Base-by-base conservation (phyloP, 2,888 invertebrate species). In the Marronus borbonicus region DNA sequence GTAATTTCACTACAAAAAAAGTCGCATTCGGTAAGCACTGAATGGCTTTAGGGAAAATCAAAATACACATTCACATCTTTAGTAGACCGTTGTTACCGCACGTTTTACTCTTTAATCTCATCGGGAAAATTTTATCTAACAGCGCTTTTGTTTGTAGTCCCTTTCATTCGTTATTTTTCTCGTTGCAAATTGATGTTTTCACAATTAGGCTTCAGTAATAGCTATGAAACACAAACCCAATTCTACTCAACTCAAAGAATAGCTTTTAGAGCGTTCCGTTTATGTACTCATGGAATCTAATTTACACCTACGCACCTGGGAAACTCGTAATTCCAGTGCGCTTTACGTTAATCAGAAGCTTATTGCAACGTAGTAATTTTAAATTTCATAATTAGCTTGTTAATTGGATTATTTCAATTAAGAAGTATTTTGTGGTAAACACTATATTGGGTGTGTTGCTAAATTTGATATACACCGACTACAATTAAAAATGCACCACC, bases 111-210 rank as follows among this genome's bases (percentile, higher is more conserved):
- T 68, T 68, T 68, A 68, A 68, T 68, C 68, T 28, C 20, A 68
- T 28, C 49, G 4, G 68, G 14, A 28, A 68, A 68, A 50, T 68
- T 52, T 52, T 68, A 24, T 68, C 39, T 24, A 12, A 50, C 50
- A 24, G 52, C 14, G 20, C 14, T 28, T 68, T 68, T 68, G 49
- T 68, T 68, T 68, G 65, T 4, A 10, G 17, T 24, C 68, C 24
- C 50, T 68, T 68, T 50, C 50, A 5, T 50, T 4, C 24, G 3
- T 49, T 28, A 17, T 50, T 50, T 28, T 50, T 36, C 5, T 28
- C 14, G 50, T 39, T 68, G 17, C 50, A 68, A 68, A 68, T 50
- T 68, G 68, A 68, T 68, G 68, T 68, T 50, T 68, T 68, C 50
- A 39, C 68, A 68, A 68, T 68, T 68, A 68, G 50, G 14, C n/a